Evolutionary conservation across 2,113 vertebrate genomes (phyloP), one percentile per base, ranked within the genome.

Genomic region (Hoplias malabaricus): DNA sequence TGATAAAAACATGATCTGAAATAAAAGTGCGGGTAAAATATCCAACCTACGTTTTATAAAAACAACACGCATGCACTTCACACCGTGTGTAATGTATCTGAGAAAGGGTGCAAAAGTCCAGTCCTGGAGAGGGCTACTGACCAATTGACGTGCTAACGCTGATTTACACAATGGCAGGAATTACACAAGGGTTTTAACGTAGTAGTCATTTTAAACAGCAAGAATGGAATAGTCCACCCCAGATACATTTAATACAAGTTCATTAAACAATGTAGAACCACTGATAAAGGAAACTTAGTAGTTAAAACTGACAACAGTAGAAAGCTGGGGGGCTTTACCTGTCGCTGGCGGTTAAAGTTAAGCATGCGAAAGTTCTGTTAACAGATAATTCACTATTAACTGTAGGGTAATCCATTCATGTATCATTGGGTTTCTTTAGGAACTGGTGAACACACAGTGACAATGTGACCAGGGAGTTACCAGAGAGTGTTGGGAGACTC

Each of bases 261-360:
- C 14, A 40, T 80, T 62, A 69, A 66, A 76, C 70, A 65, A 73
- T 68, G 54, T 43, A 75, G 65, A 36, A 78, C 21, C 33, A 69
- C 57, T 53, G 29, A 79, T 40, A 79, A 84, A 82, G 77, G 73
- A 84, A 84, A 84, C 83, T 82, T 84, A 82, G 57, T 21, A 56
- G 38, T 76, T 72, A 77, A 73, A 76, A 77, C 16, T 63, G 78
- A 75, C 63, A 83, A 79, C 79, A 68, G 77, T 73, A 80, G 77
- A 82, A 84, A 82, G 73, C 77, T 77, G 48, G 77, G 73, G 69
- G 66, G 77, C 68, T 82, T 84, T 84, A 84, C 83, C 83, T 84
- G 83, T 76, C 69, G 63, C 69, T 80, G 77, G 73, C 40, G 83
- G 76, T 69, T 80, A 77, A 82, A 79, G 80, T 82, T 82, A 73